Percentiles rank a stretch among this genome's conserved stretches.
Evolutionary conservation across 2,113 vertebrate genomes (phyloP).

Genomic region (Muntiacus muntjak): DNA sequence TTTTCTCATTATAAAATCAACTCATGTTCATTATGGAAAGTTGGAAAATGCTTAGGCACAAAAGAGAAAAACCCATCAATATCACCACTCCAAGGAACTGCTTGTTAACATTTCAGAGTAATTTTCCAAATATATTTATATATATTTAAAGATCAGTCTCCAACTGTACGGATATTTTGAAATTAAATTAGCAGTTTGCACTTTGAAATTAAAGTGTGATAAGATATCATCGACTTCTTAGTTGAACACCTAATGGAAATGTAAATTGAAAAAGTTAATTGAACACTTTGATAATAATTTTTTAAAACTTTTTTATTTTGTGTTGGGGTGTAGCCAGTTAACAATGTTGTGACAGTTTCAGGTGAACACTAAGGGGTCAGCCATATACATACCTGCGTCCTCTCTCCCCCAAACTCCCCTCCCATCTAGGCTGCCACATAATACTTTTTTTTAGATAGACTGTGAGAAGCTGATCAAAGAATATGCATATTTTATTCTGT

Average conservation of each 20-base stretch:
- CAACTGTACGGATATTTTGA: not conserved
- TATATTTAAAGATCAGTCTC: not conserved
- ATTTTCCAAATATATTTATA: not conserved
- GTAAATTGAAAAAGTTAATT: not conserved
- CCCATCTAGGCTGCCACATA: not conserved
- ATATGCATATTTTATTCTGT: not conserved
- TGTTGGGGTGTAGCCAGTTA: not conserved
- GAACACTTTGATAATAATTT: not conserved
- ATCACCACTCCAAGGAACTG: not conserved
- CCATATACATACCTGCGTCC: not conserved
- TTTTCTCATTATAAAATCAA: not conserved
- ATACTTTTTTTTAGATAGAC: not conserved
- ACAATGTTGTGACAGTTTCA: not conserved
- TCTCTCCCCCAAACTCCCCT: not conserved
- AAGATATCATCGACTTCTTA: not conserved
- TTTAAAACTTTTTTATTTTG: not conserved
- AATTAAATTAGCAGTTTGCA: not conserved
- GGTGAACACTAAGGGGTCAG: not conserved
- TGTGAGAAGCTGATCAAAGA: not conserved
- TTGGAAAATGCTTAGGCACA: not conserved
- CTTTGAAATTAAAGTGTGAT: slow-evolving; percentile 27
- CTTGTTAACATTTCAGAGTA: not conserved
- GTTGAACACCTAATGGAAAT: not conserved
- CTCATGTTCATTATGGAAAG: not conserved
- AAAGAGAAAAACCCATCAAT: not conserved